These are phyloP conservation scores for Allygus modestus DNA, from an alignment of 2,888 invertebrate species.

Conservation along the genomic window DNA sequence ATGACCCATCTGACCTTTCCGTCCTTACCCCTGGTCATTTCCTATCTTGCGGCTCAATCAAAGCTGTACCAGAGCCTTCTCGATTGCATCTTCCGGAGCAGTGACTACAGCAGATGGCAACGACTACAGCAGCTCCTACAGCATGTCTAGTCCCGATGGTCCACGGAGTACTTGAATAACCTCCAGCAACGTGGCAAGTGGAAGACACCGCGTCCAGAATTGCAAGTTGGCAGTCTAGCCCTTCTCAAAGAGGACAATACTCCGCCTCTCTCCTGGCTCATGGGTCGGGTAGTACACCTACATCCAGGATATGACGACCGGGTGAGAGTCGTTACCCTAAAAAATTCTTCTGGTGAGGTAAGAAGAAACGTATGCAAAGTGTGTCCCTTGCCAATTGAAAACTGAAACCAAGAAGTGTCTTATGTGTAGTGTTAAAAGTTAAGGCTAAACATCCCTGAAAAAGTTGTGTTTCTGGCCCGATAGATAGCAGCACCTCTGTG, in stretches of 20 bases:
- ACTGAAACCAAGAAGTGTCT: no score
- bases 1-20: slow-evolving; percentile 67
- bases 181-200: slow-evolving; percentile 71
- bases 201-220: slow-evolving; percentile 61
- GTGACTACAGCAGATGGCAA: slow-evolving; percentile 70
- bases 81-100: slow-evolving; percentile 68
- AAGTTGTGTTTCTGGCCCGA: no score
- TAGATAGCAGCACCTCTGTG: no score
- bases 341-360: slow-evolving; percentile 64
- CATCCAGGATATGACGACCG: slow-evolving; percentile 70
- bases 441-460: no score
- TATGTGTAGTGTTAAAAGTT: no score
- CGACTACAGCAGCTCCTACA: slow-evolving; percentile 69
- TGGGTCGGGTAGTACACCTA: slow-evolving; percentile 68
- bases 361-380: neutral
- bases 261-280: slow-evolving; percentile 69
- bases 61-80: slow-evolving; percentile 63
- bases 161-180: slow-evolving; percentile 69
- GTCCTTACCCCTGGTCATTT: slow-evolving; percentile 71
- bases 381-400: neutral
- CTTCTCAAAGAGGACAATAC: slow-evolving; percentile 69
- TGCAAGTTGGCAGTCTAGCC: slow-evolving; percentile 68
- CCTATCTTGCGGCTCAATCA: slow-evolving; percentile 68
- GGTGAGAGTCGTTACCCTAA: slow-evolving; percentile 69
- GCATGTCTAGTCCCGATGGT: slow-evolving; percentile 70